A percentile compares a stretch with the other conserved stretches of the same genome.
These are phyloP conservation scores for Saccostrea echinata DNA, from an alignment of 1,140 invertebrate genomes.

Conservation along the genomic window DNA sequence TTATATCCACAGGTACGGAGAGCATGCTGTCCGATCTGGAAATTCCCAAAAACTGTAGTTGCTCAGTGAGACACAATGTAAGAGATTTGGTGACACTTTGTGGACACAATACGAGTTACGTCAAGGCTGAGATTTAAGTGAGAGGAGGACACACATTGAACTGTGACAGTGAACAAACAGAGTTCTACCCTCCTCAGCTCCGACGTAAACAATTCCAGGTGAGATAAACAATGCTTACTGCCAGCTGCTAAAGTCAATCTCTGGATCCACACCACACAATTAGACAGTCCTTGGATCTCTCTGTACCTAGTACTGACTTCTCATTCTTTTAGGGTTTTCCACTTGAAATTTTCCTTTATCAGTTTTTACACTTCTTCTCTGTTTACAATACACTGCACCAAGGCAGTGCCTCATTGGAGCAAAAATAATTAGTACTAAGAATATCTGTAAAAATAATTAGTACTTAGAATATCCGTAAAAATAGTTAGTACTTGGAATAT, in stretches of 20 bases:
- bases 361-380: no score
- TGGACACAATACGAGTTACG: not conserved
- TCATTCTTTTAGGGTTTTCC: no score
- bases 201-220: not conserved
- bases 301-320: no score
- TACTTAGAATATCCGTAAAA: no score
- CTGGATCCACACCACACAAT: not conserved
- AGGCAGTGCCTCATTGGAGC: no score
- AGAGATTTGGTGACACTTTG: no score
- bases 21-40: not conserved
- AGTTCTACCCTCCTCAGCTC: not conserved
- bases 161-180: not conserved
- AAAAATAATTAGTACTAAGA: no score
- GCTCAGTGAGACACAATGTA: not conserved
- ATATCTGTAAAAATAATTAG: no score
- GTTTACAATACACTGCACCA: no score
- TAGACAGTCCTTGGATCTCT: not conserved
- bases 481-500: no score
- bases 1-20: not conserved
- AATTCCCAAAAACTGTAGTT: not conserved
- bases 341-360: no score
- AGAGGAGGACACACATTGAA: not conserved
- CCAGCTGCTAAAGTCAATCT: not conserved
- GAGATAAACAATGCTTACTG: not conserved
- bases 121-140: not conserved